Conservation (phyloP, 2,113 vertebrate genomes). For the Petrocephalus zakoni region DNA sequence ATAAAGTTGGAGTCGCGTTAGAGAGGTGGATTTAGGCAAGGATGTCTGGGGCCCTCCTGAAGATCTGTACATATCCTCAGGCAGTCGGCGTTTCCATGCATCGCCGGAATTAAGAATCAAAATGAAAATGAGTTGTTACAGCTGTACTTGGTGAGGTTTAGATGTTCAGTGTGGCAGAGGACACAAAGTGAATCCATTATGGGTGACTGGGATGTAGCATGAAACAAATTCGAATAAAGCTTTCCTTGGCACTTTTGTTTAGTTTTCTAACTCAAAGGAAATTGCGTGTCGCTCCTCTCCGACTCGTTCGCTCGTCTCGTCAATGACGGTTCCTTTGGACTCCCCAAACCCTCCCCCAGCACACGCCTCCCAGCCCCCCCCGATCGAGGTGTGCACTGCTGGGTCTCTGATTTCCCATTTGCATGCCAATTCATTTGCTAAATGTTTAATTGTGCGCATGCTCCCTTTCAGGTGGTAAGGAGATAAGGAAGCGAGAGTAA, state of each 20-base stretch:
- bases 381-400: neutral
- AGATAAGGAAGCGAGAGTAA: constrained; percentile 5
- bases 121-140: constrained; percentile 40
- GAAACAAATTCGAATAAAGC: constrained; percentile 31
- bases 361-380: no score
- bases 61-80: constrained; percentile 14
- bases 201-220: constrained; percentile 19
- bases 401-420: neutral
- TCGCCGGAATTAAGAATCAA: constrained; percentile 53
- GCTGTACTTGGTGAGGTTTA: constrained; percentile 16
- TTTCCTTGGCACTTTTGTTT: constrained; percentile 24
- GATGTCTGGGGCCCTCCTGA: neutral
- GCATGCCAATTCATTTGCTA: constrained; percentile 9
- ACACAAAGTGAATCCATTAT: constrained; percentile 18
- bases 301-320: neutral
- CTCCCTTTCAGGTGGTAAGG: constrained; percentile 2
- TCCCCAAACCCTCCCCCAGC: neutral
- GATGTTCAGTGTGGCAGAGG: constrained; percentile 19
- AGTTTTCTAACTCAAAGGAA: constrained; percentile 28
- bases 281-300: constrained; percentile 22
- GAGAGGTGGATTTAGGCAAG: neutral
- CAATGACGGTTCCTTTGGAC: neutral
- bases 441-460: neutral
- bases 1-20: neutral
- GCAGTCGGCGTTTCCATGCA: constrained; percentile 39